Evolutionary conservation across 2,113 vertebrate genomes (phyloP).

Genomic region (Balaeniceps rex): DNA sequence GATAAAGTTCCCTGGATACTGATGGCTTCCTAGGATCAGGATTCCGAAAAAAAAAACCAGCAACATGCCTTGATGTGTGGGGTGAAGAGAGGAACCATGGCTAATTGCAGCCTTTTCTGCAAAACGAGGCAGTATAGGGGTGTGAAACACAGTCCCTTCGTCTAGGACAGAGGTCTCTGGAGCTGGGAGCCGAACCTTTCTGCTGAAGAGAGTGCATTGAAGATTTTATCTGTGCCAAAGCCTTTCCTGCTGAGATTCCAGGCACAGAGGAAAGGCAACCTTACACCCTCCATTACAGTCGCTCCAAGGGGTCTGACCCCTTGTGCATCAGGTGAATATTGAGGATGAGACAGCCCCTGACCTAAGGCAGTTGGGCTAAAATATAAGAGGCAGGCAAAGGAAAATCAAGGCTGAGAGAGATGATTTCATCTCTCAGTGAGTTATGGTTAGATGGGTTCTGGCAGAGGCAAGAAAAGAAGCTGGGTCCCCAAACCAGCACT

Average conservation of each 20-base stretch:
- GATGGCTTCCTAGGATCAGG: constrained; percentile 63
- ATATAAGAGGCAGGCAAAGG: not conserved
- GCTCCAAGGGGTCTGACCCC: not conserved
- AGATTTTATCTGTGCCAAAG: not conserved
- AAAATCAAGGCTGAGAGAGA: not conserved
- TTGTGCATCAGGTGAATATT: not conserved
- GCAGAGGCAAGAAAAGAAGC: not conserved
- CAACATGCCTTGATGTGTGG: constrained; percentile 18
- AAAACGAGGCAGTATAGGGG: not conserved
- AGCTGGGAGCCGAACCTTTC: not conserved
- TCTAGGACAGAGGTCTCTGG: not conserved
- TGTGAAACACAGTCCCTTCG: not conserved
- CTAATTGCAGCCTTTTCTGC: not conserved
- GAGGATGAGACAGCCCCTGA: not conserved
- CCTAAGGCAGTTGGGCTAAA: not conserved
- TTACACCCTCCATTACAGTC: not conserved
- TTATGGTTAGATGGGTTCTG: not conserved
- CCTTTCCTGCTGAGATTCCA: not conserved
- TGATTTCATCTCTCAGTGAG: not conserved
- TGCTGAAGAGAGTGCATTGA: not conserved
- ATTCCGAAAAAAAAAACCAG: constrained; percentile 45
- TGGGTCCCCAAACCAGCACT: not conserved
- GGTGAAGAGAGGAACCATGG: not conserved
- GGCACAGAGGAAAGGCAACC: not conserved
- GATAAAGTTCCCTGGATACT: constrained; percentile 89